Evolutionary conservation across 2,888 invertebrate species (phyloP), one percentile per base, ranked within the genome.

Genomic region (Dorcus parallelipipedus): DNA sequence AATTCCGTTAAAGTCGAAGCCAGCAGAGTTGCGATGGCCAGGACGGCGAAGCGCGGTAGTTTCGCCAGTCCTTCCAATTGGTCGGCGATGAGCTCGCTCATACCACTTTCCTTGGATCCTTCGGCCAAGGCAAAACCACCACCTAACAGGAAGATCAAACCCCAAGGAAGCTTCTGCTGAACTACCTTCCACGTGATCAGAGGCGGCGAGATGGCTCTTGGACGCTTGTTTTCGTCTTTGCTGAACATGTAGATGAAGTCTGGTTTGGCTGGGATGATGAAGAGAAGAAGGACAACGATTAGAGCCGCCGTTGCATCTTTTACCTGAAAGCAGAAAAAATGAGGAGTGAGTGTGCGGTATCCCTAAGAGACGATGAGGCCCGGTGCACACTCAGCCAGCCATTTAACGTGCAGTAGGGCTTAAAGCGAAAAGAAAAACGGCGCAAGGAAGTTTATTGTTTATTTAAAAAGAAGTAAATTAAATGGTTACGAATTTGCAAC

Each of bases 61-160:
- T 82, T 83, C 9, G 84, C 79, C 2, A 95, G 81, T 0, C 85
- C 87, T 47, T 81, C 81, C 38, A 95, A 80, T 4, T 88, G 84
- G 0, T 83, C 77, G 0, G 94, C 94, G 60, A 95, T 85, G 80
- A 90, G 82, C 6, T 79, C 71, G 0, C 93, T 93, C 72, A 95
- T 85, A 0, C 90, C 89, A 0, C 93, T 92, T 7, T 80, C 85
- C 67, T 89, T 87, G 67, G 92, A 91, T 60, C 91, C 95, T 62
- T 91, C 90, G 0, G 96, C 95, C 59, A 96, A 82, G 0, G 95
- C 95, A 77, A 95, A 95, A 0, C 95, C 95, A 38, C 95, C 95
- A 48, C 95, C 93, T 52, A 95, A 82, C 51, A 95, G 82, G 70
- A 95, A 86, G 26, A 95, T 84, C 3, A 95, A 83, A 48, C 94